A percentile compares a stretch with the other conserved stretches of the same genome.
These are phyloP conservation scores for Platycnemis pennipes DNA, from an alignment of 2,888 invertebrate genomes.

Conservation along the genomic window DNA sequence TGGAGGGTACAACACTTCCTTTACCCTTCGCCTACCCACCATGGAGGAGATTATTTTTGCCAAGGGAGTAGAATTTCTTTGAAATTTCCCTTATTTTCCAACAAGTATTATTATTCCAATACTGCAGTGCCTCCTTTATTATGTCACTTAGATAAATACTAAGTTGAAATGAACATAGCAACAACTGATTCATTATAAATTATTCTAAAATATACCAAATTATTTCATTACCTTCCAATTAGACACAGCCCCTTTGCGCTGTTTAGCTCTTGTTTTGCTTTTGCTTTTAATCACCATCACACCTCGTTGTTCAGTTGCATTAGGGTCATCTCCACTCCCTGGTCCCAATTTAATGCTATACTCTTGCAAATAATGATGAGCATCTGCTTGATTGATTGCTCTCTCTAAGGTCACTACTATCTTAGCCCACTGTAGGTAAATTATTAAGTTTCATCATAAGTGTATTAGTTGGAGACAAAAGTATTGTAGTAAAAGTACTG, in stretches of 20 bases:
- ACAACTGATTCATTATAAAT: no score
- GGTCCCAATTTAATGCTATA: constrained; percentile 96
- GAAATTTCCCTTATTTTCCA: no score
- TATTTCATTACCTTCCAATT: constrained; percentile 94
- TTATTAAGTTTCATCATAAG: constrained; percentile 70
- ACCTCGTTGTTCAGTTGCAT: constrained; percentile 92
- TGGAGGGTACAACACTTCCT: no score
- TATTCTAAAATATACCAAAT: not conserved
- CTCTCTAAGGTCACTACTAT: constrained; percentile 98
- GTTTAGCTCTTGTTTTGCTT: constrained; percentile 96
- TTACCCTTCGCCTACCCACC: no score
- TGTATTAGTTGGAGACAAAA: not conserved
- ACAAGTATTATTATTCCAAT: no score
- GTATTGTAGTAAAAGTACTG: no score
- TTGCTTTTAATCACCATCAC: constrained; percentile 99
- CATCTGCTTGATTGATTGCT: constrained; percentile 93
- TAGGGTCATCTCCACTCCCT: constrained; percentile 85
- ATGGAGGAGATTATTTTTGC: no score
- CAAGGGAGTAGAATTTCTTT: no score
- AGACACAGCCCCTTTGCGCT: constrained; percentile 95
- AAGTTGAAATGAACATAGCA: no score
- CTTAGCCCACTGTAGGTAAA: constrained; percentile 93
- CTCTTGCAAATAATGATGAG: constrained; percentile 94
- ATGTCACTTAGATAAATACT: no score
- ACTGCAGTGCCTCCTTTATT: no score